Percentiles rank a stretch among this genome's conserved stretches.
phyloP scores from a whole-genome alignment of 1,140 invertebrate species.

The Drosophila pruinosa region DNA sequence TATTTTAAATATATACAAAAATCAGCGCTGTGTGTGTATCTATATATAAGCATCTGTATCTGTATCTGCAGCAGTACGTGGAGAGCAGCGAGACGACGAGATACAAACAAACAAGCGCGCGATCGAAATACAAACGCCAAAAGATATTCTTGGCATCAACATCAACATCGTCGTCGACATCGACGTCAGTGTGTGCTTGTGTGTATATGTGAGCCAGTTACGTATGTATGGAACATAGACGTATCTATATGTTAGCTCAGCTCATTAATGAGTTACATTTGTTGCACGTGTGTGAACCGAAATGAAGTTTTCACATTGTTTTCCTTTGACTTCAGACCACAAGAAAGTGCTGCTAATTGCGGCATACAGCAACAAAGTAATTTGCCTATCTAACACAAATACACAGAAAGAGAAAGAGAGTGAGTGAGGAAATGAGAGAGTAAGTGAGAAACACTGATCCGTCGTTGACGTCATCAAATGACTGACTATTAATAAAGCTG shows the following conservation, averaged over 20 bases:
- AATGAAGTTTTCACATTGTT: slow-evolving; percentile 61
- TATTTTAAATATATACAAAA: slow-evolving; percentile 79
- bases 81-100: slow-evolving; percentile 27
- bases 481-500: slow-evolving; percentile 55
- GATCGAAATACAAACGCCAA: slow-evolving; percentile 69
- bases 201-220: slow-evolving; percentile 11
- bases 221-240: slow-evolving; percentile 10
- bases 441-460: background rate
- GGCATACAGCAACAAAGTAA: slow-evolving; percentile 23
- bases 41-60: slow-evolving; percentile 34
- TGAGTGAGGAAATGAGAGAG: background rate
- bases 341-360: slow-evolving; percentile 46
- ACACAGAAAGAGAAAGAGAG: background rate
- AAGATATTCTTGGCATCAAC: slow-evolving; percentile 71
- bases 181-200: background rate
- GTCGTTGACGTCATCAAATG: slow-evolving; percentile 70
- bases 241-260: slow-evolving; percentile 23
- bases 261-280: slow-evolving; percentile 67
- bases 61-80: slow-evolving; percentile 29
- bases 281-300: slow-evolving; percentile 43
- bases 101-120: slow-evolving; percentile 63
- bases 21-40: slow-evolving; percentile 30
- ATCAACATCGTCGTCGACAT: slow-evolving; percentile 12
- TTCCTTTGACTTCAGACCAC: slow-evolving; percentile 44
- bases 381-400: slow-evolving; percentile 23